Conservation (phyloP, 2,797 vertebrate species). For the Tapera naevia region DNA sequence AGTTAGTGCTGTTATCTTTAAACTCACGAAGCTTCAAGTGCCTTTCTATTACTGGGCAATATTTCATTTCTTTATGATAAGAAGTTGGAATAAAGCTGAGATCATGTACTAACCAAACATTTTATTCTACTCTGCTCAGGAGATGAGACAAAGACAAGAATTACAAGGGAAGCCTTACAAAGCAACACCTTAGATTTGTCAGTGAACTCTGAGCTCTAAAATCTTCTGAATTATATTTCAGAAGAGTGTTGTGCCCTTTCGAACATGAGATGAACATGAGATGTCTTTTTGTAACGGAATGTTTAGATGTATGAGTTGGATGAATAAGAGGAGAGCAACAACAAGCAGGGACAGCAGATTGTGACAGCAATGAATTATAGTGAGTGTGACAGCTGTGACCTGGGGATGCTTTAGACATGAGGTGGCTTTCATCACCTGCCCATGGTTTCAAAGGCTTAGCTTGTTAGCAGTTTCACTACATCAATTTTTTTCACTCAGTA, state of each 20-base stretch:
- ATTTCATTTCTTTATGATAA: slow-evolving; percentile 64
- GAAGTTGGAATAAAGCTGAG: slow-evolving; percentile 47
- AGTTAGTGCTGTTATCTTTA: slow-evolving; percentile 57
- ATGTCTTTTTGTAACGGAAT: slow-evolving; percentile 66
- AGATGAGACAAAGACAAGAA: slow-evolving; percentile 51
- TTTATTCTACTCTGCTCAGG: slow-evolving; percentile 24
- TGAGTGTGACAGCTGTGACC: slow-evolving; percentile 66
- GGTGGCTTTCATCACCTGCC: slow-evolving; percentile 66
- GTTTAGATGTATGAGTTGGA: slow-evolving; percentile 69
- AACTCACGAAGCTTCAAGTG: slow-evolving; percentile 58
- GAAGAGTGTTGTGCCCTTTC: slow-evolving; percentile 59
- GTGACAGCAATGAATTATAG: slow-evolving; percentile 69
- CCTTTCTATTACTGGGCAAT: slow-evolving; percentile 52
- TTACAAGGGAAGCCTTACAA: slow-evolving; percentile 40
- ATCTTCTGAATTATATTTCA: slow-evolving; percentile 48
- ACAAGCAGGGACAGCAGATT: slow-evolving; percentile 59
- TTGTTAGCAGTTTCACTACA: slow-evolving; percentile 54
- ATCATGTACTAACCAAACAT: slow-evolving; percentile 43
- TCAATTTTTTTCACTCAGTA: neutral
- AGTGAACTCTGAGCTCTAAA: slow-evolving; percentile 52
- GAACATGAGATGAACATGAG: slow-evolving; percentile 57
- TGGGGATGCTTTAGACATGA: slow-evolving; percentile 56
- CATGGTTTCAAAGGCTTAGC: slow-evolving; percentile 48
- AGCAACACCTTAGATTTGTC: slow-evolving; percentile 26
- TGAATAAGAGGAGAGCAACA: slow-evolving; percentile 63